Evolutionary conservation across 2,888 invertebrate genomes (phyloP).

Genomic region (Herminia tarsipennalis): DNA sequence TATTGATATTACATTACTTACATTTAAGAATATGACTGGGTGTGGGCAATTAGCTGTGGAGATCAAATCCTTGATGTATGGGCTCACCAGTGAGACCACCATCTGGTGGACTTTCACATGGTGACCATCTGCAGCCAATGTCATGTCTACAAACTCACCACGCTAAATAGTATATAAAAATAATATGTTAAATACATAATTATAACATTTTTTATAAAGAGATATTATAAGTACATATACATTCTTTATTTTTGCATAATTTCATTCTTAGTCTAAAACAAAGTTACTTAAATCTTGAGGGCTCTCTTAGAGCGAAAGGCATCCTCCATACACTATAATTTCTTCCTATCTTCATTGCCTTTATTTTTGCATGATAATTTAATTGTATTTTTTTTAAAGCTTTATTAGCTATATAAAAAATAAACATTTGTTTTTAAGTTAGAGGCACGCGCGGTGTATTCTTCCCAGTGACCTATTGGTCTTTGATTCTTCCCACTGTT

Average conservation of each 20-base stretch:
- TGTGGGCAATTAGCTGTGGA: conserved; percentile 69
- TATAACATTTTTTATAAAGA: not conserved
- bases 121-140: conserved; percentile 77
- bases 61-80: conserved; percentile 74
- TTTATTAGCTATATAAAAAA: too few relatives aligned
- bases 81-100: conserved; percentile 74
- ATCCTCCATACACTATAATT: not conserved
- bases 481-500: too few relatives aligned
- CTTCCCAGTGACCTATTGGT: too few relatives aligned
- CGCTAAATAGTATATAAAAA: conserved; percentile 50
- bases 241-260: too few relatives aligned
- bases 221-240: not conserved
- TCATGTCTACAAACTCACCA: conserved; percentile 81
- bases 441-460: too few relatives aligned
- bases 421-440: too few relatives aligned
- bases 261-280: not conserved
- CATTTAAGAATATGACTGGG: conserved; percentile 78
- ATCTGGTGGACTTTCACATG: conserved; percentile 78
- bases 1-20: too few relatives aligned
- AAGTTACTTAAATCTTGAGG: not conserved
- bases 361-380: too few relatives aligned
- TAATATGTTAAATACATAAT: not conserved
- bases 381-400: too few relatives aligned
- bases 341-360: too few relatives aligned
- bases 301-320: not conserved